phyloP scores from a whole-genome alignment of 2,888 invertebrate species.

The Biston betularia region DNA sequence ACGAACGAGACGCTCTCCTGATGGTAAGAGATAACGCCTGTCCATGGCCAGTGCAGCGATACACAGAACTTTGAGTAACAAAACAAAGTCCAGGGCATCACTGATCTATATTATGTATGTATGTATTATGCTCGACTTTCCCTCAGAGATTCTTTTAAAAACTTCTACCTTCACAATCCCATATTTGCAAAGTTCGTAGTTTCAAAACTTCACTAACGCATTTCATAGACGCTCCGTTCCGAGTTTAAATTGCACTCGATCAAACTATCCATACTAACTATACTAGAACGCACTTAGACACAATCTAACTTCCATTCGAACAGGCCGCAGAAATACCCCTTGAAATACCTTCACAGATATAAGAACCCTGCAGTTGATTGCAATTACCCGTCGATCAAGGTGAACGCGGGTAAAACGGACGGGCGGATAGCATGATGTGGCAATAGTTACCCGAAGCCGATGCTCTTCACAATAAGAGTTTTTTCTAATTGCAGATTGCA shows the following conservation, averaged over 20 bases:
- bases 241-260: neutral
- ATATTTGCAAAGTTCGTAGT: neutral
- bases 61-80: no score
- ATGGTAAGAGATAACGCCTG: no score
- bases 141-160: no score
- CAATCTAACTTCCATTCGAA: neutral
- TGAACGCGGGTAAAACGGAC: conserved; percentile 12
- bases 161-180: neutral
- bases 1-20: no score
- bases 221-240: neutral
- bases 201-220: neutral
- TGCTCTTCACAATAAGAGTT: conserved; percentile 24
- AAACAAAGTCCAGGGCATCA: no score
- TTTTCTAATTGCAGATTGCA: neutral
- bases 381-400: conserved; percentile 42
- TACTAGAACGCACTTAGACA: conserved; percentile 7
- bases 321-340: conserved; percentile 4
- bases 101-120: no score
- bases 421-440: conserved; percentile 26
- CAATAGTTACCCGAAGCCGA: conserved; percentile 35
- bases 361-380: conserved; percentile 19
- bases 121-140: no score
- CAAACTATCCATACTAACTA: neutral
- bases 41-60: no score
- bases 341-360: conserved; percentile 25